Percentiles rank a stretch among this genome's conserved stretches.
Conservation (phyloP, 2,113 vertebrate species). For the Otus sunia region DNA sequence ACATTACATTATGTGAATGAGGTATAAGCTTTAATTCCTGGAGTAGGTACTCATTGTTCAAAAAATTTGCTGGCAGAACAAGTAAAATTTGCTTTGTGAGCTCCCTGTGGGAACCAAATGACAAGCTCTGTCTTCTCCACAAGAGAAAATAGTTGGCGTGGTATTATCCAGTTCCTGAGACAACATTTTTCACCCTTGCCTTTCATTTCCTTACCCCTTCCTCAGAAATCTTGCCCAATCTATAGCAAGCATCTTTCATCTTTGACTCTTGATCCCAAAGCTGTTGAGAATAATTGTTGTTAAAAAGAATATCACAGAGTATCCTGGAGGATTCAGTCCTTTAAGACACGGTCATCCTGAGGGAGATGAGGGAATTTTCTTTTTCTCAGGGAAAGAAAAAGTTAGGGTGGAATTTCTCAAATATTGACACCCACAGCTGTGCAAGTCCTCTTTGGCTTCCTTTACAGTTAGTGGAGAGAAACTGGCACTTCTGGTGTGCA, state of each 20-base stretch:
- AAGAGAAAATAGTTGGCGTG: conserved; percentile 1
- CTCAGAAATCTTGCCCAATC: conserved; percentile 43
- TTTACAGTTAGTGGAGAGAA: neutral
- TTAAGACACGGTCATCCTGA: conserved; percentile 7
- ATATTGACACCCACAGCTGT: neutral
- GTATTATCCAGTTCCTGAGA: conserved; percentile 36
- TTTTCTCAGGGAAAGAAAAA: neutral
- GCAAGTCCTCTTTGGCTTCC: neutral
- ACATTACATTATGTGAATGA: conserved; percentile 24
- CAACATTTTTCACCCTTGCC: conserved; percentile 45
- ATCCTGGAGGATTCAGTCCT: neutral
- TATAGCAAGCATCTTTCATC: conserved; percentile 33
- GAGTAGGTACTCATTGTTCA: conserved; percentile 45
- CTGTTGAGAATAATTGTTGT: conserved; percentile 23
- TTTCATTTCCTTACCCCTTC: conserved; percentile 42
- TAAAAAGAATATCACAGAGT: neutral
- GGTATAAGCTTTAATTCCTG: conserved; percentile 35
- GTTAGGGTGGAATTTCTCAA: conserved; percentile 13
- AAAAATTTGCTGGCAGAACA: conserved; percentile 41
- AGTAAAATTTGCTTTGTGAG: conserved; percentile 57
- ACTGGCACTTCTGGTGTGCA: neutral
- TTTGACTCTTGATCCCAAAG: conserved; percentile 59
- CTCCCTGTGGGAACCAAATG: conserved; percentile 36
- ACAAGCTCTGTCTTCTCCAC: conserved; percentile 41
- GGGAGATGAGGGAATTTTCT: neutral